A percentile compares a stretch with the other conserved stretches of the same genome.
Conservation (phyloP, 2,113 vertebrate genomes). For the Chunga burmeisteri region DNA sequence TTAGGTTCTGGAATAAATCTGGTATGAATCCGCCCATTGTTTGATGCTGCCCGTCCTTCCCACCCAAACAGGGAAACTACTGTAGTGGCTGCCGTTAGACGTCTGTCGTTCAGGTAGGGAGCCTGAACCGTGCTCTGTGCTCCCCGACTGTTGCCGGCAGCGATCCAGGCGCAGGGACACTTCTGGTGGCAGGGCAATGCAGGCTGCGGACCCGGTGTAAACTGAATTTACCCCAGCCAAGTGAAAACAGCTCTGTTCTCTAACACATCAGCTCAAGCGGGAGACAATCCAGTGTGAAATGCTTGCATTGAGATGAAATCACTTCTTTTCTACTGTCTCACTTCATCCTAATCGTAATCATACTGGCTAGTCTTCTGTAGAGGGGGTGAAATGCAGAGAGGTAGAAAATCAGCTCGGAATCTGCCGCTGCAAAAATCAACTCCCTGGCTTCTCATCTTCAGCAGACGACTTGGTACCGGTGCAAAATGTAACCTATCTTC, state of each 20-base stretch:
- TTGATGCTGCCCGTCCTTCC: not conserved
- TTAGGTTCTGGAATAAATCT: not conserved
- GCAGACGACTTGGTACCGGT: not conserved
- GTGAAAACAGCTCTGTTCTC: conserved; percentile 13
- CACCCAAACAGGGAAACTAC: not conserved
- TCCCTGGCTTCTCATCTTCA: not conserved
- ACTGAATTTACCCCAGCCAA: not conserved
- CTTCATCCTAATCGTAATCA: not conserved
- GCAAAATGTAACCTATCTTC: not conserved
- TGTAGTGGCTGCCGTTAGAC: not conserved
- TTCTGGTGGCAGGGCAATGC: not conserved
- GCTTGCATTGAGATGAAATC: not conserved
- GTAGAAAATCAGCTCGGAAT: not conserved
- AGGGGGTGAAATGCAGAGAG: not conserved
- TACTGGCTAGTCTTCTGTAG: not conserved
- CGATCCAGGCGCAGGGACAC: not conserved
- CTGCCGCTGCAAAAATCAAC: not conserved
- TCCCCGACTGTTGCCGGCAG: not conserved
- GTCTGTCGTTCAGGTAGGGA: not conserved
- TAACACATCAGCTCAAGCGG: not conserved
- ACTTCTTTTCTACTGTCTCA: not conserved
- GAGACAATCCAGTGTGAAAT: conserved; percentile 11
- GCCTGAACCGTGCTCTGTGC: not conserved
- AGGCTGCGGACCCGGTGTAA: not conserved
- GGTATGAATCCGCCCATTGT: conserved; percentile 3